Evolutionary conservation across 2,888 invertebrate genomes (phyloP), one percentile per base, ranked within the genome.

Genomic region (Ethmia dodecea): DNA sequence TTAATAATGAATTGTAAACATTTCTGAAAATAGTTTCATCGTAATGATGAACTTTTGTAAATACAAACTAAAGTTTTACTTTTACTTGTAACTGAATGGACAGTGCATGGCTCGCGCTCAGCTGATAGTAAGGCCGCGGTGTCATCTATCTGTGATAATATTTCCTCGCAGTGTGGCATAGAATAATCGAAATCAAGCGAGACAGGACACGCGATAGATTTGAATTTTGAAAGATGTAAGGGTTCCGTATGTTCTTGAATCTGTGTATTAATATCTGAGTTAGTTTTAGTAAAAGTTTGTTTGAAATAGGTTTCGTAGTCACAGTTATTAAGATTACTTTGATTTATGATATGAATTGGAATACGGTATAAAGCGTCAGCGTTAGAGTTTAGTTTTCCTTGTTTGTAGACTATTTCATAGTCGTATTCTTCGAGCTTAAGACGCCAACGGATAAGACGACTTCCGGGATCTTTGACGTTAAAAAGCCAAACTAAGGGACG

Each of bases 21-120:
- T 14, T 24, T 28, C 24, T 34, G 26, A 33, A 43, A 2, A 26
- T 37, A 9, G 31, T 35, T 29, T 40, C 35, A 2, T 46, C 40
- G 14, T 35, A 46, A 28, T 46, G 42, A 29, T 35, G 35, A 8
- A 39, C 30, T 31, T 39, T 43, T n/a, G 37, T 39, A 27, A 20
- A 45, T 12, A 40, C 12, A 6, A 38, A 39, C 29, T 31, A 42
- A 34, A 8, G 6, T 28, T 35, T 38, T 40, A 24, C 35, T 31
- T 15, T 31, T 33, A 31, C 20, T 10, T 13, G 9, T 12, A 14
- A 20, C 12, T 13, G 24, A 13, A 13, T 27, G 31, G 5, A 36
- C 15, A 9, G 35, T 31, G 15, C 13, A 27, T 3, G 33, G 30
- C 15, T 33, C 31, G 12, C 36, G 36, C 22, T 36, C 36, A 9